Percentiles rank a stretch among this genome's conserved stretches.
Evolutionary conservation across 1,140 invertebrate genomes (phyloP).

Genomic region (Zeugodacus cucurbitae): DNA sequence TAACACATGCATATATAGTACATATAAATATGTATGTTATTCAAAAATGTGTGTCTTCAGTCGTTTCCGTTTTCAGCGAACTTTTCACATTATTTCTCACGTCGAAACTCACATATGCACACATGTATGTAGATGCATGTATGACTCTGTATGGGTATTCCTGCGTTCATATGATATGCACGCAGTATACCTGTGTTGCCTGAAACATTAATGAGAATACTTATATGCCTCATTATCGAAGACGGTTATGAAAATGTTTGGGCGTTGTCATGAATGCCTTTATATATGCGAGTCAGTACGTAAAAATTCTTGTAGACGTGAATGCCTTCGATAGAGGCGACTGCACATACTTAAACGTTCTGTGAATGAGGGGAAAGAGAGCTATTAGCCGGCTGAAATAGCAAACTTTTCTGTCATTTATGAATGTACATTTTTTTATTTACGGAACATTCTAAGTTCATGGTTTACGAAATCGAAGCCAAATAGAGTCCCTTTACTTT

Average conservation of each 20-base stretch:
- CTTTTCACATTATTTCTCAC: background rate
- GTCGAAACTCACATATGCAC: background rate
- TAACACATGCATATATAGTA: background rate
- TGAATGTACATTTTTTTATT: no score
- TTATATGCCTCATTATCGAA: background rate
- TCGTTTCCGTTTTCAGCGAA: background rate
- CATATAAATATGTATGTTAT: background rate
- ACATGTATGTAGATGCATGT: background rate
- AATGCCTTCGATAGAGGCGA: no score
- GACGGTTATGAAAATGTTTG: background rate
- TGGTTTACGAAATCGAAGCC: no score
- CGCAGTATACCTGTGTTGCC: background rate
- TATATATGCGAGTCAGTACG: background rate
- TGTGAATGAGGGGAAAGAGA: background rate
- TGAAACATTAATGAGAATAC: conserved; percentile 4
- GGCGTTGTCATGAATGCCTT: background rate
- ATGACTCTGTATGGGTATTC: background rate
- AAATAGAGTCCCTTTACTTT: no score
- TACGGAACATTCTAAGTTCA: no score
- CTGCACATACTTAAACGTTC: no score
- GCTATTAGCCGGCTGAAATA: background rate
- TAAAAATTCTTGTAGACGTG: no score
- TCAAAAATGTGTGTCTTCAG: background rate
- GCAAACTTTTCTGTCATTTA: no score
- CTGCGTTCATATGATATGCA: background rate